A percentile compares a stretch with the other conserved stretches of the same genome.
Evolutionary conservation across 2,113 vertebrate species (phyloP).

Genomic region (Saguinus midas): DNA sequence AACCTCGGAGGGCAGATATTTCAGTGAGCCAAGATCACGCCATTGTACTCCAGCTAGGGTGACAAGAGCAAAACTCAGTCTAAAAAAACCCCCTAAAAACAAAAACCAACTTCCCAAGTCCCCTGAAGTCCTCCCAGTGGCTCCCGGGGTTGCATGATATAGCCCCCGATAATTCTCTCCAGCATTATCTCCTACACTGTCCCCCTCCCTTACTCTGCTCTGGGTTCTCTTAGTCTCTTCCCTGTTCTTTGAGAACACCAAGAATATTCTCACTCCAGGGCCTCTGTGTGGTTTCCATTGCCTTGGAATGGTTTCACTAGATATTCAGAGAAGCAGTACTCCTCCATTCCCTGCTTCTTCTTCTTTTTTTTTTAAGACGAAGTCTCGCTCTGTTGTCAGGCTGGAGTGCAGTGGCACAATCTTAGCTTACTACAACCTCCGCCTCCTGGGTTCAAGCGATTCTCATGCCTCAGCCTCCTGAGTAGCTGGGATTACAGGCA

Average conservation of each 20-base stretch:
- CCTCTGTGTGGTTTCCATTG: background rate
- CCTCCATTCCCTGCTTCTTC: background rate
- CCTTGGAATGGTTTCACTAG: background rate
- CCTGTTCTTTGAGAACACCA: background rate
- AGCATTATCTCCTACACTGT: background rate
- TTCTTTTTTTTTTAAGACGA: background rate
- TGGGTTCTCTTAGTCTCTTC: background rate
- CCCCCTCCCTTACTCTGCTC: background rate
- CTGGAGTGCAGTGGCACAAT: too few species aligned
- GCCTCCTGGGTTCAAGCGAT: too few species aligned
- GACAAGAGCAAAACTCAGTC: too few species aligned
- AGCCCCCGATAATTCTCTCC: background rate
- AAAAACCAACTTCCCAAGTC: too few species aligned
- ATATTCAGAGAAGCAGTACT: background rate
- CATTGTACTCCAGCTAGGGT: too few species aligned
- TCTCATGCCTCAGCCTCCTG: too few species aligned
- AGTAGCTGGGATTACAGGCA: too few species aligned
- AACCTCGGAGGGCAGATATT: too few species aligned
- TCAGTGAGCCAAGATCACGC: too few species aligned
- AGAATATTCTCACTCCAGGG: background rate
- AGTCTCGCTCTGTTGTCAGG: too few species aligned
- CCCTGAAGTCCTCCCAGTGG: background rate
- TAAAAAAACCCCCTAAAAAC: too few species aligned
- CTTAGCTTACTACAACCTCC: too few species aligned
- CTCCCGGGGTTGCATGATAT: rapidly evolving